Conservation (phyloP, 2,113 vertebrate species). For the Erinaceus europaeus region DNA sequence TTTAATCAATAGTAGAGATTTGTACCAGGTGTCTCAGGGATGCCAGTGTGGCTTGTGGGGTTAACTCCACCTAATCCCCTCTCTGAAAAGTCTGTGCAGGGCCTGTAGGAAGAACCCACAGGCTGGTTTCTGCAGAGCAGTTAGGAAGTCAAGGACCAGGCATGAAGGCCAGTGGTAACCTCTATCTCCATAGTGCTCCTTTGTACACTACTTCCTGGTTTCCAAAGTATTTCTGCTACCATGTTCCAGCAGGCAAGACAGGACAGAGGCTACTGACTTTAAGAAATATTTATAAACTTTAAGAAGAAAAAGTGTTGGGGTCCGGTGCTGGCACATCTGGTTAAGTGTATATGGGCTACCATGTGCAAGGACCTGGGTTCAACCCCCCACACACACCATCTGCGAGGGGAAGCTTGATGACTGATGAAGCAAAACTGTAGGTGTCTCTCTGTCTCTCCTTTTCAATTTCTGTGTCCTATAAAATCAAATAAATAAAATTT, state of each 20-base stretch:
- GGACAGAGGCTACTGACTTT: background rate
- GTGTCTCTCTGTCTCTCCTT: no score
- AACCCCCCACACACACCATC: no score
- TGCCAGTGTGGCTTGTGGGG: slow-evolving; percentile 2
- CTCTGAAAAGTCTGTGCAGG: background rate
- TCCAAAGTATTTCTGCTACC: background rate
- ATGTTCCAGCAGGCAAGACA: background rate
- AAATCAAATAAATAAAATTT: no score
- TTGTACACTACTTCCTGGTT: background rate
- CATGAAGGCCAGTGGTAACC: background rate
- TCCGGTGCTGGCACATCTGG: background rate
- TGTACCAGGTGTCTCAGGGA: slow-evolving; percentile 60
- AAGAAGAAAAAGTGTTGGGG: background rate
- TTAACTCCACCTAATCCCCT: slow-evolving; percentile 58
- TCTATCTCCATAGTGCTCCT: background rate
- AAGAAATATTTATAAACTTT: background rate
- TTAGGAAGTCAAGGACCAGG: background rate
- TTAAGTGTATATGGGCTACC: no score
- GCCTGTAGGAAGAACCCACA: background rate
- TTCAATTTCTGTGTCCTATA: no score
- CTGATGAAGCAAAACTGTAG: no score
- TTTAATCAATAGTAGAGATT: slow-evolving; percentile 71
- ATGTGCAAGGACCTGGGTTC: no score
- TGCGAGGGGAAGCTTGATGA: no score
- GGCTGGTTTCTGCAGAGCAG: background rate